Percentiles rank a stretch among this genome's conserved stretches.
phyloP scores from a whole-genome alignment of 2,113 vertebrate genomes.

The Caloenas nicobarica region DNA sequence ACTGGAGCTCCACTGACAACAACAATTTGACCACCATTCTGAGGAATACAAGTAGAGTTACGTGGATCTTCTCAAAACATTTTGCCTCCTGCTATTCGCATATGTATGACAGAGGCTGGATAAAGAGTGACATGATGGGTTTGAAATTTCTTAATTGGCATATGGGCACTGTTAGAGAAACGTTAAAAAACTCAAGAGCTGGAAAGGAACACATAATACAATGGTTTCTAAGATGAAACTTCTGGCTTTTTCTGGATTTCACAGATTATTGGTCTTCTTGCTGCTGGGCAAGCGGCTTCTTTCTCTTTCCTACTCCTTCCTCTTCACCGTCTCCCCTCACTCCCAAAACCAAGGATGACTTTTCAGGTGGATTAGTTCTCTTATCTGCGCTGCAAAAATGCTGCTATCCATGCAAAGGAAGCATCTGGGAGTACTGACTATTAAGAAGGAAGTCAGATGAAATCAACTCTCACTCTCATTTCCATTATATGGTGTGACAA shows the following conservation, averaged over 20 bases:
- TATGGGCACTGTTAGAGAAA: neutral
- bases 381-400: neutral
- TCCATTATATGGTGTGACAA: neutral
- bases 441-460: neutral
- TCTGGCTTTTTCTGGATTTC: neutral
- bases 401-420: neutral
- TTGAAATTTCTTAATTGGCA: neutral
- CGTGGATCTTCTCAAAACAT: neutral
- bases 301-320: neutral
- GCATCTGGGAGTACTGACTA: neutral
- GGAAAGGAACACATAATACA: neutral
- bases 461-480: neutral
- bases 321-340: neutral
- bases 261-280: neutral
- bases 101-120: neutral
- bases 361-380: constrained; percentile 3
- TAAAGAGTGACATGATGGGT: neutral
- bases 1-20: neutral
- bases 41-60: neutral
- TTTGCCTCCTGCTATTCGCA: neutral
- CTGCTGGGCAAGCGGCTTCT: neutral
- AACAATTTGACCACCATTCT: neutral
- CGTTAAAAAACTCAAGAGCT: neutral
- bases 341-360: neutral
- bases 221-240: neutral